Base-by-base conservation (phyloP, 2,888 invertebrate genomes). In the Lamellibrachia satsuma region DNA sequence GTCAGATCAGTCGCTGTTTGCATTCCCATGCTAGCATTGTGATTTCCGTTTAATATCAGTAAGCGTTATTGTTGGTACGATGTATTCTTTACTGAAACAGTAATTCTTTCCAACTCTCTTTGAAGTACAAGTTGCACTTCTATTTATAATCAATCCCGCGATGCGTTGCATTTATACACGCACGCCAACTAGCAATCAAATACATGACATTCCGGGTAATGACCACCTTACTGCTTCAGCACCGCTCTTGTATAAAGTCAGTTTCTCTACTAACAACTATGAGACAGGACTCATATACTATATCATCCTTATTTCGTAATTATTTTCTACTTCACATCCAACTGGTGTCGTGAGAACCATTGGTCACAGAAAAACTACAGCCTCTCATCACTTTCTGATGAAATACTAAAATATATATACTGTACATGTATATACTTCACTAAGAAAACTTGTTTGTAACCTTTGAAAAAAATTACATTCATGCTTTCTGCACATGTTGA, bases 221-320 rank as follows among this genome's bases (percentile, higher is more conserved):
- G 55, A 15, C 55, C 22, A 8, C 22, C 6, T n/a, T 55, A 91
- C 91, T 52, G 91, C n/a, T n/a, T n/a, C 3, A 22, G 15, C 55
- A 91, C 91, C 22, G 27, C 91, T 91, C 9, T 91, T 91, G 91
- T 52, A 4, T 52, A 57, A 8, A 57, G 57, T 57, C 57, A 11
- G 22, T 15, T 22, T 22, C 15, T 75, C 75, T 22, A 75, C n/a
- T 75, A 75, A 75, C 75, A 75, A 75, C 22, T 6, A 39, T 39
- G 4, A 75, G 22, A 75, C 22, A 22, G n/a, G 22, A 52, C 90
- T 52, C 9, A 6, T 90, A 52, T 52, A 90, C 27, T 27, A 22
- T n/a, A n/a, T 75, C 75, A 75, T 75, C 75, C 75, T 22, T 75
- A 75, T 22, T 75, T 4, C n/a, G 75, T n/a, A 75, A n/a, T 75